Conservation (phyloP, 2,888 invertebrate species). For the Pegoplata infirma region DNA sequence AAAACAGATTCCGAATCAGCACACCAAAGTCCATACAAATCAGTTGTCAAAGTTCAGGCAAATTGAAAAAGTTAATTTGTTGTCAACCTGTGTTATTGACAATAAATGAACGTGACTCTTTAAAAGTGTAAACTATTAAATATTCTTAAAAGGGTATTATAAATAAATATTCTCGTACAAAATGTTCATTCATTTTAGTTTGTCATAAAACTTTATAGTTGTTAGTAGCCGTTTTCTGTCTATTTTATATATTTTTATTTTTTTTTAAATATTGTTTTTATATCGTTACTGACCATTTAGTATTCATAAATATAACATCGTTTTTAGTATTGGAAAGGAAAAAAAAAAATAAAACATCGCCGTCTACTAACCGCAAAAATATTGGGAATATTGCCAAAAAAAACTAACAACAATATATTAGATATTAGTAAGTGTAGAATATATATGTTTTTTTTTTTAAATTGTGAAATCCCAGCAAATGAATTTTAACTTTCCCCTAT, state of each 20-base stretch:
- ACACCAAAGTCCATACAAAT: too few relatives aligned
- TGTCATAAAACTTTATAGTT: background rate
- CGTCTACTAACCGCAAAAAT: background rate
- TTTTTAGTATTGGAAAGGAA: background rate
- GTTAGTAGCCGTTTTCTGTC: background rate
- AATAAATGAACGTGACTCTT: constrained; percentile 33
- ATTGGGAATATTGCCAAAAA: constrained; percentile 26
- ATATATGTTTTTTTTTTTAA: background rate
- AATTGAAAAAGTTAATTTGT: too few relatives aligned
- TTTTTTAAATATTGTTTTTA: background rate
- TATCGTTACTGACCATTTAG: background rate
- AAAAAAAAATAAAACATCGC: too few relatives aligned
- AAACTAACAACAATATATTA: background rate
- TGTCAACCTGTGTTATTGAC: too few relatives aligned
- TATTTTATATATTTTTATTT: background rate
- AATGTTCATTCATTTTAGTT: background rate
- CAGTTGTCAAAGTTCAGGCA: too few relatives aligned
- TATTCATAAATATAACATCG: background rate
- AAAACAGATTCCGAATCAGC: too few relatives aligned
- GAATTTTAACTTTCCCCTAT: too few relatives aligned
- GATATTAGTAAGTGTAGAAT: background rate
- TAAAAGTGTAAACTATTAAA: constrained; percentile 32
- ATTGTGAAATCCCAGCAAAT: too few relatives aligned
- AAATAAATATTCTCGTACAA: too few relatives aligned
- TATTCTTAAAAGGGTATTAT: too few relatives aligned